These are phyloP conservation scores for Anhinga anhinga DNA, from an alignment of 2,113 vertebrate species.

Conservation along the genomic window DNA sequence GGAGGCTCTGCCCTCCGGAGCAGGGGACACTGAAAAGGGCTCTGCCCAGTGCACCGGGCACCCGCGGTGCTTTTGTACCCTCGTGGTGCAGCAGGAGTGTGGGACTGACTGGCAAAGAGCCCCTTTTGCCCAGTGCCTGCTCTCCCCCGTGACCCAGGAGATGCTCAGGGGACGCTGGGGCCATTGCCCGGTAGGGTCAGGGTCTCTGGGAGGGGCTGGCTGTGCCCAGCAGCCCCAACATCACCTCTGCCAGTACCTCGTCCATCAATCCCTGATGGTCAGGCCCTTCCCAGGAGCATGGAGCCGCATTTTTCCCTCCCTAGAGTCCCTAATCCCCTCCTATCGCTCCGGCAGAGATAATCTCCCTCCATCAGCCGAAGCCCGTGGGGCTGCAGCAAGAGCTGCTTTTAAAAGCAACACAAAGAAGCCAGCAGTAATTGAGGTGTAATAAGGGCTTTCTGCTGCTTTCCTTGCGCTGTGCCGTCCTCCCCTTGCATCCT, in stretches of 20 bases:
- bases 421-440: neutral
- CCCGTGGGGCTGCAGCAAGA: neutral
- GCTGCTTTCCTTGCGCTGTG: neutral
- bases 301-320: rapidly evolving
- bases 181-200: neutral
- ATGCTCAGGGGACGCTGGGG: rapidly evolving
- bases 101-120: neutral
- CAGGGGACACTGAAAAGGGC: rapidly evolving
- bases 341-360: neutral
- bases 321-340: neutral
- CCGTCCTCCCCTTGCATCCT: neutral
- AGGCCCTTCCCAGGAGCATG: neutral
- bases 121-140: neutral
- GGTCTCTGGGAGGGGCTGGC: rapidly evolving
- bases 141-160: neutral
- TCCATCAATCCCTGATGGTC: neutral
- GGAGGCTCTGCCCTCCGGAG: neutral
- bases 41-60: too few species aligned
- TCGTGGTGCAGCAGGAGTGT: rapidly evolving
- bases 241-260: neutral
- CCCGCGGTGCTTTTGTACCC: rapidly evolving
- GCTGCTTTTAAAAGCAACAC: neutral
- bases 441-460: neutral
- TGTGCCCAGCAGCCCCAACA: neutral
- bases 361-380: neutral